Conservation (phyloP, 2,113 vertebrate species). For the Amphilophus citrinellus region DNA sequence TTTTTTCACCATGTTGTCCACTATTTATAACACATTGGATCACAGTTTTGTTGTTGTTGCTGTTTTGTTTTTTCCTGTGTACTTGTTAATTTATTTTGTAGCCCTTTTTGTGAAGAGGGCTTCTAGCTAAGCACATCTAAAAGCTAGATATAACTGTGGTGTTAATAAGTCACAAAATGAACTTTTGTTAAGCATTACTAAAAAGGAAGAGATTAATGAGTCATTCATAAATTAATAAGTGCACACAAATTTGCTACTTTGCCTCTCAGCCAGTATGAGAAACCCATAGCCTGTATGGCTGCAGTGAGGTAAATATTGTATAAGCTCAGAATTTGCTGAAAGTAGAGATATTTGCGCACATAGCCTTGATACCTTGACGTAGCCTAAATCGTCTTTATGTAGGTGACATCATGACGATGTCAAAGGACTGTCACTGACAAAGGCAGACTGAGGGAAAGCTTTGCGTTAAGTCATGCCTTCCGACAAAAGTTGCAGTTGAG, state of each 20-base stretch:
- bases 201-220: background rate
- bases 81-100: background rate
- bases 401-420: background rate
- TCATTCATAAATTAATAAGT: background rate
- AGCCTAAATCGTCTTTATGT: background rate
- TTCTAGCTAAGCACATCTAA: slow-evolving; percentile 8
- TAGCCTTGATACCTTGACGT: background rate
- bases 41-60: background rate
- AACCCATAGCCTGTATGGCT: background rate
- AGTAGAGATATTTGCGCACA: background rate
- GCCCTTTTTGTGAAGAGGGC: background rate
- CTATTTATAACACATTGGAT: background rate
- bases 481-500: background rate
- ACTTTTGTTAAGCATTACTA: slow-evolving; percentile 6
- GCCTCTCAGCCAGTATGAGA: background rate
- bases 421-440: background rate
- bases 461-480: background rate
- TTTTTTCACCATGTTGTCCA: slow-evolving; percentile 4
- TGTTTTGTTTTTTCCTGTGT: background rate
- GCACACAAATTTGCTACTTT: background rate
- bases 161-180: background rate
- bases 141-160: background rate
- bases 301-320: background rate
- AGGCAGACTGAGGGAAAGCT: background rate
- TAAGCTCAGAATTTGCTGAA: background rate